A percentile compares a stretch with the other conserved stretches of the same genome.
phyloP scores from a whole-genome alignment of 2,797 vertebrate genomes.

The Schizopygopsis malacanthus region DNA sequence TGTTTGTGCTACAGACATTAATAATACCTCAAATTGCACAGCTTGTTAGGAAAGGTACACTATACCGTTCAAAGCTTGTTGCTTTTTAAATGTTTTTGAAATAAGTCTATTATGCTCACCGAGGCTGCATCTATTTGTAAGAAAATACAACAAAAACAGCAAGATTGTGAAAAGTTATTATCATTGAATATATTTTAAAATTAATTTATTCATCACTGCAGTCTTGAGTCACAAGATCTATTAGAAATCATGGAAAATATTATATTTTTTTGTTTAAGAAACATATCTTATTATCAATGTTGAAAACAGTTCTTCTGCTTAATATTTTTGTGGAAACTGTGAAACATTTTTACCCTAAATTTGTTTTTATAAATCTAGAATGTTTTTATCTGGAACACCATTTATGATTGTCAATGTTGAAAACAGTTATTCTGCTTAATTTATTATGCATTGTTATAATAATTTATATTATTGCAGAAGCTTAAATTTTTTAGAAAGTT shows the following conservation, averaged over 20 bases:
- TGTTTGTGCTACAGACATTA: conserved; percentile 30
- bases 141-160: neutral
- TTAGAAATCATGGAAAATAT: neutral
- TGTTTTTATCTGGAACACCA: neutral
- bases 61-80: neutral
- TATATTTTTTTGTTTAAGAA: neutral
- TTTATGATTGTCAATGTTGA: neutral
- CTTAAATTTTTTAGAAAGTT: no score
- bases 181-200: neutral
- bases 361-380: neutral
- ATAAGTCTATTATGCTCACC: neutral
- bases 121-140: neutral
- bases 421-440: neutral
- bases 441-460: neutral
- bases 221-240: neutral
- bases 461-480: neutral
- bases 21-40: neutral
- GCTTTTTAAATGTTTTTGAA: neutral
- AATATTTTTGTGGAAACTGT: neutral
- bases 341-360: neutral
- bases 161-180: neutral
- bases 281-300: neutral
- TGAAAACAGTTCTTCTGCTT: neutral
- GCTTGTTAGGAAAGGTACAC: conserved; percentile 3
- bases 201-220: neutral